phyloP scores from a whole-genome alignment of 2,113 vertebrate genomes.

The Thamnaconus septentrionalis region DNA sequence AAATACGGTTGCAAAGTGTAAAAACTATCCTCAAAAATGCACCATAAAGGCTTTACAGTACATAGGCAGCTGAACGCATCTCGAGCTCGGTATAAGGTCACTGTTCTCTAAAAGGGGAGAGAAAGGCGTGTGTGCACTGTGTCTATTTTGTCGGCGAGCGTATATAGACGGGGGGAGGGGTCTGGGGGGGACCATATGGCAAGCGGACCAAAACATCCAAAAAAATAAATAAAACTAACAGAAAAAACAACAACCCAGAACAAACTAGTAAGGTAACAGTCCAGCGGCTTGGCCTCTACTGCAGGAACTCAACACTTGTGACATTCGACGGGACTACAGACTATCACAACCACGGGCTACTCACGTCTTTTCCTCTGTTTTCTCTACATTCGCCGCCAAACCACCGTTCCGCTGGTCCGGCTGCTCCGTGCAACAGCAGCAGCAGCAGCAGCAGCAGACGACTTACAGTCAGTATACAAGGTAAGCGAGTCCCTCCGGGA shows the following conservation, averaged over 20 bases:
- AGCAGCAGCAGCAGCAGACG: conserved; percentile 25
- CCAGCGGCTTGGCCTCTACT: conserved; percentile 64
- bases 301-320: conserved; percentile 59
- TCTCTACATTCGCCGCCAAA: conserved; percentile 29
- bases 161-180: conserved; percentile 20
- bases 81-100: conserved; percentile 76
- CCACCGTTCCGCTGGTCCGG: conserved; percentile 53
- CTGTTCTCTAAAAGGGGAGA: conserved; percentile 66
- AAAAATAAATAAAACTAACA: neutral
- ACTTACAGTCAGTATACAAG: conserved; percentile 2
- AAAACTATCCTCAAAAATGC: conserved; percentile 49
- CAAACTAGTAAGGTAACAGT: conserved; percentile 60
- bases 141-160: conserved; percentile 52
- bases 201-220: conserved; percentile 38
- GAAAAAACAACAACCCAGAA: conserved; percentile 9
- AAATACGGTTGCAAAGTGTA: neutral
- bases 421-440: conserved; percentile 22
- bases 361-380: conserved; percentile 55
- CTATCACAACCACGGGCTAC: conserved; percentile 70
- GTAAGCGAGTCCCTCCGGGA: conserved; percentile 12
- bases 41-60: conserved; percentile 24
- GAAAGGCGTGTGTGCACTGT: conserved; percentile 70
- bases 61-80: conserved; percentile 67
- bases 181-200: conserved; percentile 25
- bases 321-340: conserved; percentile 59